phyloP scores from a whole-genome alignment of 2,888 invertebrate genomes.

The Nineta flava region DNA sequence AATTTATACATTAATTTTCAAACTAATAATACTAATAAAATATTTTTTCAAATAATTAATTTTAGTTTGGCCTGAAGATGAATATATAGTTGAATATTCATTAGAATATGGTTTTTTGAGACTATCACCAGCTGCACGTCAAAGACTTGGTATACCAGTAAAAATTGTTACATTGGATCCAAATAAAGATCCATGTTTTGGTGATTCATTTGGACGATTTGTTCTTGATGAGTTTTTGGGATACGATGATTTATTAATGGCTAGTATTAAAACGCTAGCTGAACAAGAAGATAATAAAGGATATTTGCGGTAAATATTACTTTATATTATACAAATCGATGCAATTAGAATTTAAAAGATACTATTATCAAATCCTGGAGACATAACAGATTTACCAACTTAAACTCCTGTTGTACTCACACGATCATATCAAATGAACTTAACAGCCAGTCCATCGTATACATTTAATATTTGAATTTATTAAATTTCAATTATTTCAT shows the following conservation, averaged over 20 bases:
- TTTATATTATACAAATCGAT: background rate
- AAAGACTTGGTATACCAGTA: slow-evolving; percentile 81
- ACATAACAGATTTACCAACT: too few species aligned
- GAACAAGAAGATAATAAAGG: slow-evolving; percentile 96
- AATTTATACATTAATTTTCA: background rate
- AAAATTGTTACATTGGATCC: slow-evolving; percentile 80
- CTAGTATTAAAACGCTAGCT: slow-evolving; percentile 86
- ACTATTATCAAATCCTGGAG: background rate
- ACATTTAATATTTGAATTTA: too few species aligned
- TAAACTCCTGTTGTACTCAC: too few species aligned
- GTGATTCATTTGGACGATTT: slow-evolving; percentile 78
- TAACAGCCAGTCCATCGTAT: too few species aligned
- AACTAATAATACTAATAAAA: background rate
- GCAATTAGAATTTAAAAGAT: background rate
- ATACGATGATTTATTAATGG: slow-evolving; percentile 94
- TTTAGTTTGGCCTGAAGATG: slow-evolving; percentile 59
- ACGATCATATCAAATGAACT: too few species aligned
- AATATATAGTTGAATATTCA: slow-evolving; percentile 95
- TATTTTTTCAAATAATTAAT: slow-evolving; percentile 4
- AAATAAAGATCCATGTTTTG: slow-evolving; percentile 77
- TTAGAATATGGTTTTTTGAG: slow-evolving; percentile 93
- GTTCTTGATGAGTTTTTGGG: slow-evolving; percentile 87
- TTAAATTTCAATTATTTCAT: too few species aligned
- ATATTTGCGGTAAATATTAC: slow-evolving; percentile 48
- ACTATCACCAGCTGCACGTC: slow-evolving; percentile 70